phyloP scores from a whole-genome alignment of 1,140 invertebrate species.

The Cecropterus lyciades region DNA sequence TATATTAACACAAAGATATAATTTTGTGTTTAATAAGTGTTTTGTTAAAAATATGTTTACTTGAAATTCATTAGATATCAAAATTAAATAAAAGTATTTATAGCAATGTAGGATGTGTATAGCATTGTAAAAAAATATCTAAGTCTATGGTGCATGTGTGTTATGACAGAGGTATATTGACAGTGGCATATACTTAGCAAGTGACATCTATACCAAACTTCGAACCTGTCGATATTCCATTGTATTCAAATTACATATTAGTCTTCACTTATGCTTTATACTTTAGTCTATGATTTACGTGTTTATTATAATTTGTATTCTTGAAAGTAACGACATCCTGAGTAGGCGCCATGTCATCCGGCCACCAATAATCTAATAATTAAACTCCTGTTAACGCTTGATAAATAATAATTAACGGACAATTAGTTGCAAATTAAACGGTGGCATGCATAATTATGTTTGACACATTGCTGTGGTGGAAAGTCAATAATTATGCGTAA shows the following conservation, averaged over 20 bases:
- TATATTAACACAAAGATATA: no score
- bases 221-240: not conserved
- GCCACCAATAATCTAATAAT: conserved; percentile 2
- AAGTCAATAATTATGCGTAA: not conserved
- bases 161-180: no score
- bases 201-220: not conserved
- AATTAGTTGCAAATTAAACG: not conserved
- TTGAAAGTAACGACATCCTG: conserved; percentile 13
- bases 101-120: no score
- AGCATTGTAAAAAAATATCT: no score
- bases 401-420: conserved; percentile 6
- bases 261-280: not conserved
- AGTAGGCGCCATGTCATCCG: conserved; percentile 11
- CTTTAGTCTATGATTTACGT: not conserved
- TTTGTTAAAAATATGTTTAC: no score
- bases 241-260: not conserved
- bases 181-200: not conserved
- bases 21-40: no score
- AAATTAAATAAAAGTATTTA: no score
- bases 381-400: not conserved
- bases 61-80: no score
- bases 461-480: not conserved
- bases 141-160: no score
- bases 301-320: conserved; percentile 7
- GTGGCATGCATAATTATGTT: not conserved